phyloP scores from a whole-genome alignment of 2,888 invertebrate species.

The Sphinx pinastri region DNA sequence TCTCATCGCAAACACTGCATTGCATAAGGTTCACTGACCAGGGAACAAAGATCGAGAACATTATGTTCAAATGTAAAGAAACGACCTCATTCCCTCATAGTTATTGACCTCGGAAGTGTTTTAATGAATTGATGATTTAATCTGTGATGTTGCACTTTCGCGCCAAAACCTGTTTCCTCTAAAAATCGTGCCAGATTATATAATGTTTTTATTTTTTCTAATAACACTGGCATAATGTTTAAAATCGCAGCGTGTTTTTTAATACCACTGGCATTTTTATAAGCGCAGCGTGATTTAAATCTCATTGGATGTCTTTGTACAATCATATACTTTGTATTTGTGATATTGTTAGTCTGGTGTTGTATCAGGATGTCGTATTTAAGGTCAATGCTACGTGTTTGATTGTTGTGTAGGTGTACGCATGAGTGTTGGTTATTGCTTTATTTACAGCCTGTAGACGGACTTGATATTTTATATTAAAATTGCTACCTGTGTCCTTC shows the following conservation, averaged over 20 bases:
- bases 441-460: neutral
- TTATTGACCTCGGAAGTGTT: constrained; percentile 1
- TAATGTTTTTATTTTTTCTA: too few species aligned
- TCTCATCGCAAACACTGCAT: neutral
- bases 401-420: constrained; percentile 13
- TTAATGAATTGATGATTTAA: neutral
- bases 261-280: too few species aligned
- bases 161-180: neutral
- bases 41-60: neutral
- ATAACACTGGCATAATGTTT: too few species aligned
- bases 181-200: too few species aligned
- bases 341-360: neutral
- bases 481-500: neutral
- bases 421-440: neutral
- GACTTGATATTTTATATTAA: constrained; percentile 8
- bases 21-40: constrained; percentile 21
- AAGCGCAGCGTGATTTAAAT: too few species aligned
- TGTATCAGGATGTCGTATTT: constrained; percentile 20
- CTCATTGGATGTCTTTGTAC: too few species aligned
- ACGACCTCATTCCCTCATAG: neutral
- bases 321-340: too few species aligned
- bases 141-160: neutral
- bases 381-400: constrained; percentile 22
- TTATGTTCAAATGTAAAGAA: constrained; percentile 8
- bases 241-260: too few species aligned